These are phyloP conservation scores for Paramacrobiotus metropolitanus DNA, from an alignment of 1,140 invertebrate genomes.

Conservation along the genomic window DNA sequence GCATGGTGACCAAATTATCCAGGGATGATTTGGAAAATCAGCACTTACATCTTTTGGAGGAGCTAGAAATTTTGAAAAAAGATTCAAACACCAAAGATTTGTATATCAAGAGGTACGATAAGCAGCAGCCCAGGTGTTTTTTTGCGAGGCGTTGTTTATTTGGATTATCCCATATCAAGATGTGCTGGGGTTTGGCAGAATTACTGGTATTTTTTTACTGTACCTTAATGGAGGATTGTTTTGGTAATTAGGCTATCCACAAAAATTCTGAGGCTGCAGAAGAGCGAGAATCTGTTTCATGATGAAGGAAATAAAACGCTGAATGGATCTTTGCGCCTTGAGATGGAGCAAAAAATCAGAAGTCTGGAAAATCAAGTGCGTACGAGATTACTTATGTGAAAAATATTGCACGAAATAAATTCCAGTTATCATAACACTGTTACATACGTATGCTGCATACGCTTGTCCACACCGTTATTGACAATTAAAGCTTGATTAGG, in stretches of 20 bases:
- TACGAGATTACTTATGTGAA: neutral
- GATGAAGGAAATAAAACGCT: neutral
- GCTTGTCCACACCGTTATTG: too few species aligned
- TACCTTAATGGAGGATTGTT: too few species aligned
- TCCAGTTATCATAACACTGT: too few species aligned
- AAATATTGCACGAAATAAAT: too few species aligned
- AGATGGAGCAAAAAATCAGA: conserved; percentile 3
- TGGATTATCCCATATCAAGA: neutral
- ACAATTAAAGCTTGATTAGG: too few species aligned
- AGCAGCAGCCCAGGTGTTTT: too few species aligned
- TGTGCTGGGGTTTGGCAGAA: neutral
- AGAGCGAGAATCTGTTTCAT: neutral
- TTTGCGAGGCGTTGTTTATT: neutral
- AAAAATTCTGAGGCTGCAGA: neutral
- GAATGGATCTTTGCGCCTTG: neutral
- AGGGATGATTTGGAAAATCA: neutral
- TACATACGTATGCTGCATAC: too few species aligned
- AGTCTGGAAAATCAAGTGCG: neutral
- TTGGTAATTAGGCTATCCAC: neutral
- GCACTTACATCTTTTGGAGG: neutral
- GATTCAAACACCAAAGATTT: neutral
- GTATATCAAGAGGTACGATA: neutral
- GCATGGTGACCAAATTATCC: neutral
- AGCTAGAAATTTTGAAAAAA: neutral
- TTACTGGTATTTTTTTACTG: neutral